Percentiles rank a stretch among this genome's conserved stretches.
phyloP scores from a whole-genome alignment of 2,797 vertebrate species.

The Menidia menidia region DNA sequence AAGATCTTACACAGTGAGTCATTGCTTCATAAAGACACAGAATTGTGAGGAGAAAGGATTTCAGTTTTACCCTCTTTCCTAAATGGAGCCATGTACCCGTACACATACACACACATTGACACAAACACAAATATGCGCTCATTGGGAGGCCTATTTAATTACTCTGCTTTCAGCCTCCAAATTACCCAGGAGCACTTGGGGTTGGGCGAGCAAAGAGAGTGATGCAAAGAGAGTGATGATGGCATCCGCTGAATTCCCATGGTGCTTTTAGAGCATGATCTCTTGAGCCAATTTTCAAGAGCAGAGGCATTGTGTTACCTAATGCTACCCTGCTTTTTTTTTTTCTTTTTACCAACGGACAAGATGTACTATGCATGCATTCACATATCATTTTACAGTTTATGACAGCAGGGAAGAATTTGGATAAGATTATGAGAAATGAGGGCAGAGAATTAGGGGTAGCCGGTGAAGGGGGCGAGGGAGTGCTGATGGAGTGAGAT shows the following conservation, averaged over 20 bases:
- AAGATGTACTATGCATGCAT: slow-evolving; percentile 17
- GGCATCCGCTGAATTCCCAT: slow-evolving; percentile 71
- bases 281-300: slow-evolving; percentile 64
- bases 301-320: slow-evolving; percentile 43
- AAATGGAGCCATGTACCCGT: slow-evolving; percentile 24
- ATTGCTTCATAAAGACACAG: slow-evolving; percentile 28
- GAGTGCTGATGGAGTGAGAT: slow-evolving; percentile 33
- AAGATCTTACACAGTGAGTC: slow-evolving; percentile 28
- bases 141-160: slow-evolving; percentile 81
- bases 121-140: slow-evolving; percentile 64
- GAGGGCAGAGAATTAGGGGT: slow-evolving; percentile 12
- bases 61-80: slow-evolving; percentile 50
- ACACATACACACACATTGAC: slow-evolving; percentile 24
- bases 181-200: slow-evolving; percentile 74
- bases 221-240: slow-evolving; percentile 66
- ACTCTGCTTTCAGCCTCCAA: slow-evolving; percentile 79
- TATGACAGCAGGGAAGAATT: slow-evolving; percentile 34
- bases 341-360: slow-evolving; percentile 38
- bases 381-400: slow-evolving; percentile 40
- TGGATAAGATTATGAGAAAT: slow-evolving; percentile 39
- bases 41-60: slow-evolving; percentile 51
- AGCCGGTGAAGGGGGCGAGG: slow-evolving; percentile 3
- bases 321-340: slow-evolving; percentile 39
- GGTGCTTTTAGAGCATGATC: slow-evolving; percentile 66
- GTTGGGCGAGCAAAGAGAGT: slow-evolving; percentile 59